These are phyloP conservation scores for Paramormyrops kingsleyae DNA, from an alignment of 2,113 vertebrate species.

Conservation along the genomic window DNA sequence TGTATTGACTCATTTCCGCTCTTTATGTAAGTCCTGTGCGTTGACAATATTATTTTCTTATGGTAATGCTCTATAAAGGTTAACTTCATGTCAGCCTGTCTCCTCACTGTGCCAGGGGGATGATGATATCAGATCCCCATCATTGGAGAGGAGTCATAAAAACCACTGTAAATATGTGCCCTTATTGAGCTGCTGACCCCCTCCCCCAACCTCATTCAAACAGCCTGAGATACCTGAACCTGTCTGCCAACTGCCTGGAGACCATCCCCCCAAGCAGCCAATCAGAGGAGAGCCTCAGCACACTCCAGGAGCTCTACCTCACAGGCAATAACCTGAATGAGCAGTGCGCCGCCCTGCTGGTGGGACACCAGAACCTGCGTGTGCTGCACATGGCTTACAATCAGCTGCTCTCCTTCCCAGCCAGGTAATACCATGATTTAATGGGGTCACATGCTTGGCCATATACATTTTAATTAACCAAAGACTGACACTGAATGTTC, in stretches of 20 bases:
- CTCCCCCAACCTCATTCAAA: constrained; percentile 11
- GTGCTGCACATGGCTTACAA: constrained; percentile 90
- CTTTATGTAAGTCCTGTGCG: background rate
- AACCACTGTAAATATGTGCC: background rate
- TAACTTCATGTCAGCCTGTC: constrained; percentile 25
- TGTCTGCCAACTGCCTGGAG: constrained; percentile 85
- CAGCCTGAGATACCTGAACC: constrained; percentile 91
- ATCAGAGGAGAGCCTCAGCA: constrained; percentile 81
- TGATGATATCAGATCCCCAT: background rate
- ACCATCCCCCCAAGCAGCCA: constrained; percentile 72
- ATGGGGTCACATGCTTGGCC: background rate
- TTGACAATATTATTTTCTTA: background rate
- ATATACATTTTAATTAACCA: background rate
- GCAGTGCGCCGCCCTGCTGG: constrained; percentile 74
- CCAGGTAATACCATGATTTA: constrained; percentile 62
- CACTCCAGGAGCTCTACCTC: constrained; percentile 86
- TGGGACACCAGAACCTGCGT: constrained; percentile 76
- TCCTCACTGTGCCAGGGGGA: constrained; percentile 16
- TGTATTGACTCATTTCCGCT: constrained; percentile 18
- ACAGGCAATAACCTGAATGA: constrained; percentile 83
- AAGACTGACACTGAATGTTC: background rate
- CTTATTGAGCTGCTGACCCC: background rate
- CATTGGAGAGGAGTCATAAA: background rate
- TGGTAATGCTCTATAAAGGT: background rate
- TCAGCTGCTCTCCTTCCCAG: constrained; percentile 83